Evolutionary conservation across 2,113 vertebrate genomes (phyloP), one percentile per base, ranked within the genome.

Genomic region (Esox niger): DNA sequence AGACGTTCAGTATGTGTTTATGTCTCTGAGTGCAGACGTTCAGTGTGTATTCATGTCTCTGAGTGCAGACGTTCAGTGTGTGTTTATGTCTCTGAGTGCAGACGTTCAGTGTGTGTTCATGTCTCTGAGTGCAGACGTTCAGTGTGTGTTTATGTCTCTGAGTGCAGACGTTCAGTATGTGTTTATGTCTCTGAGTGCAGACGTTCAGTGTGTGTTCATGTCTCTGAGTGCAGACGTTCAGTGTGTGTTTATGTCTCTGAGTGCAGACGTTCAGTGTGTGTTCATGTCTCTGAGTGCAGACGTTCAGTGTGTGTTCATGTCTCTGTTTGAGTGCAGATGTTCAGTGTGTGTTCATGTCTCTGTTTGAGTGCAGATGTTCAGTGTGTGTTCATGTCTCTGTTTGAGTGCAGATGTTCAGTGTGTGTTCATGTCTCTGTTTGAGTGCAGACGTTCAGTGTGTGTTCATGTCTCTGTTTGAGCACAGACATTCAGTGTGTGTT

Each of bases 391-490:
- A 10, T 27, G 8, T 38, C 6, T 27, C 29, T 46, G 27, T 60
- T 26, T 13, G 21, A 62, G 9, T 70, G n/a, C n/a, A 56, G 23
- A 26, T 8, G 25, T 8, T 26, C 54, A 26, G 38, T 57, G 25
- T 68, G n/a, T 55, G 26, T 54, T 8, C 6, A 10, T 27, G 8
- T 38, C 6, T 27, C 29, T 46, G 27, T 60, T 26, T 13, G 21
- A 62, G 9, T 70, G n/a, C n/a, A 56, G 23, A 26, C 13, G 25
- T 8, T 26, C 54, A 26, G 38, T 57, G 25, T 68, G n/a, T 55
- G 26, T 54, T 8, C 6, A 10, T 27, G 8, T 38, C 6, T 27
- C 29, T 46, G 27, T 60, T 26, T 13, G 21, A 62, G 9, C n/a
- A n/a, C n/a, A 56, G 23, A 26, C 13, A 11, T 8, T 26, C 54